These are phyloP conservation scores for Bugula neritina DNA, from an alignment of 2,888 invertebrate species.

Conservation along the genomic window DNA sequence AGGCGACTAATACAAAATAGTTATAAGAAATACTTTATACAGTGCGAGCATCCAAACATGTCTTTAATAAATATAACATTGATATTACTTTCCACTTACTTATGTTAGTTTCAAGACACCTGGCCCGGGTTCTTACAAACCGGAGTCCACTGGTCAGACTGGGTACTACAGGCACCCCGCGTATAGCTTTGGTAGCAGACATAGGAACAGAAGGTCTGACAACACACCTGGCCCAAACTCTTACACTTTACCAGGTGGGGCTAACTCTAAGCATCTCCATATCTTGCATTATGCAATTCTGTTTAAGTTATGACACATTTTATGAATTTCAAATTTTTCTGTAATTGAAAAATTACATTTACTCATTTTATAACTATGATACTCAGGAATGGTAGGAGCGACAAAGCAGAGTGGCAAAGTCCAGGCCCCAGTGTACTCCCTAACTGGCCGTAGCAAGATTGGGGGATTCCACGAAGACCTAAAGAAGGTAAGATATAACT, in stretches of 20 bases:
- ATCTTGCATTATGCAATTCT: background rate
- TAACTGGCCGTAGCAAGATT: conserved; percentile 71
- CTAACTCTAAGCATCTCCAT: background rate
- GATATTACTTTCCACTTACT: too few relatives aligned
- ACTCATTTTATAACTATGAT: background rate
- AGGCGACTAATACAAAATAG: too few relatives aligned
- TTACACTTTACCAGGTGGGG: conserved; percentile 30
- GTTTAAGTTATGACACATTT: background rate
- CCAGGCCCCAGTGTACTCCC: conserved; percentile 70
- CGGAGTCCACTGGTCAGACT: conserved; percentile 32
- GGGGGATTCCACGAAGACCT: conserved; percentile 34
- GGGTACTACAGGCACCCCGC: conserved; percentile 29
- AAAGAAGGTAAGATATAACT: conserved; percentile 29
- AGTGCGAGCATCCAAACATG: too few relatives aligned
- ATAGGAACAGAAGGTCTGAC: conserved; percentile 30
- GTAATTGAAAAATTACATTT: background rate
- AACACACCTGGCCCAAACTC: conserved; percentile 32
- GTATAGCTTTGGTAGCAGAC: conserved; percentile 32
- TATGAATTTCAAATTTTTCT: background rate
- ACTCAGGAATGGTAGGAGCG: conserved; percentile 32
- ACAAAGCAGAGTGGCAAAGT: conserved; percentile 34
- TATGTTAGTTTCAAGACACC: conserved; percentile 32
- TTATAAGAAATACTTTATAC: too few relatives aligned
- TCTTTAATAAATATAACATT: too few relatives aligned
- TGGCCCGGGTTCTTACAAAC: conserved; percentile 33